A percentile compares a stretch with the other conserved stretches of the same genome.
Evolutionary conservation across 2,797 vertebrate genomes (phyloP).

Genomic region (Hippopotamyrus pictus): DNA sequence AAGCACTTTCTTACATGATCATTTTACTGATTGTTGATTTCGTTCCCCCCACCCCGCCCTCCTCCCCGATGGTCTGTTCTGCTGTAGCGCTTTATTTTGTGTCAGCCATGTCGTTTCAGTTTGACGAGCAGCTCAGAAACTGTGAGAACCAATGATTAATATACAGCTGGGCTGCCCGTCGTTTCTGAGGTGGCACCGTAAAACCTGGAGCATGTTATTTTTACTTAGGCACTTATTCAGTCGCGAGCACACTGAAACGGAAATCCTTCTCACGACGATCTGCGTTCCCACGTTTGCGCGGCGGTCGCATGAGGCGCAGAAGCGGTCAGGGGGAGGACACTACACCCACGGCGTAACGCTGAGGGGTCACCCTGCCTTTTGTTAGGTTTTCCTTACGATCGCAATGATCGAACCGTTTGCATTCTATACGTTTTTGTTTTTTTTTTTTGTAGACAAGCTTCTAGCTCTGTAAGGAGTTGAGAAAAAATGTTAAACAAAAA

Average conservation of each 20-base stretch:
- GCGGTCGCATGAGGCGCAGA: constrained; percentile 15
- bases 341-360: constrained; percentile 22
- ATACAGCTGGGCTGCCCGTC: background rate
- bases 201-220: background rate
- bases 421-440: constrained; percentile 39
- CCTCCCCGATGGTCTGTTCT: background rate
- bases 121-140: background rate
- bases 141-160: background rate
- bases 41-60: background rate
- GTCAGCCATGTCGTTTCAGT: background rate
- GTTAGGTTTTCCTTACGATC: constrained; percentile 48
- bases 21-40: background rate
- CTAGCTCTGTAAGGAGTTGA: constrained; percentile 53
- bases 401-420: constrained; percentile 60
- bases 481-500: constrained; percentile 54
- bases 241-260: background rate
- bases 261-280: constrained; percentile 12
- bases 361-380: constrained; percentile 38
- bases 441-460: constrained; percentile 66
- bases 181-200: background rate
- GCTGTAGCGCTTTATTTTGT: background rate
- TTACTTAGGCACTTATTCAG: constrained; percentile 5
- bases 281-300: background rate
- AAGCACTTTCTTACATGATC: background rate
- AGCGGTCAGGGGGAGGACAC: constrained; percentile 30